Conservation (phyloP, 2,888 invertebrate genomes). For the Nephrotoma appendiculata region DNA sequence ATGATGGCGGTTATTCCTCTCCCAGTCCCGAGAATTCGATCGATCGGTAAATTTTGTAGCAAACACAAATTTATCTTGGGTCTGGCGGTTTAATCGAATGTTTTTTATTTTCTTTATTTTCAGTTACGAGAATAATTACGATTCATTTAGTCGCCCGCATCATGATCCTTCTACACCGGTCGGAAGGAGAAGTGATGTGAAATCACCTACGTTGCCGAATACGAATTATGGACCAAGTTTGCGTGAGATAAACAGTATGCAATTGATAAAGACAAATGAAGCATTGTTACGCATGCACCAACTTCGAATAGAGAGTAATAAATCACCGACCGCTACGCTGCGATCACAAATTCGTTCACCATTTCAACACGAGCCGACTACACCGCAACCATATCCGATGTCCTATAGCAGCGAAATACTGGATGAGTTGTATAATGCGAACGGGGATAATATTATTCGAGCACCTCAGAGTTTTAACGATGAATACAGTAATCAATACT, state of each 20-base stretch:
- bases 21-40: slow-evolving; percentile 52
- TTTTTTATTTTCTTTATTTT: slow-evolving; percentile 18
- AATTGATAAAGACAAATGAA: slow-evolving; percentile 11
- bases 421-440: not conserved
- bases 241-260: slow-evolving; percentile 19
- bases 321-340: slow-evolving; percentile 27
- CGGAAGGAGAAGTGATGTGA: slow-evolving; percentile 33
- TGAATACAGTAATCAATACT: slow-evolving; percentile 8
- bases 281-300: slow-evolving; percentile 35
- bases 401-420: slow-evolving; percentile 18
- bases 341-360: slow-evolving; percentile 37
- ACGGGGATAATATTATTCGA: slow-evolving; percentile 21
- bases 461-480: slow-evolving; percentile 15
- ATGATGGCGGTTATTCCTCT: slow-evolving; percentile 58
- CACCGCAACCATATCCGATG: slow-evolving; percentile 7
- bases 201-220: slow-evolving; percentile 30
- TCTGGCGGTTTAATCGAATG: not conserved
- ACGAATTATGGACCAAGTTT: slow-evolving; percentile 40
- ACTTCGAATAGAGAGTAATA: slow-evolving; percentile 32
- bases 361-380: slow-evolving; percentile 30
- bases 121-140: slow-evolving; percentile 41
- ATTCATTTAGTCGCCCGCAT: slow-evolving; percentile 33
- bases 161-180: slow-evolving; percentile 36
- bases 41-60: slow-evolving; percentile 20
- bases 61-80: not conserved